Conservation (phyloP, 2,888 invertebrate genomes). For the Agrotis ipsilon region DNA sequence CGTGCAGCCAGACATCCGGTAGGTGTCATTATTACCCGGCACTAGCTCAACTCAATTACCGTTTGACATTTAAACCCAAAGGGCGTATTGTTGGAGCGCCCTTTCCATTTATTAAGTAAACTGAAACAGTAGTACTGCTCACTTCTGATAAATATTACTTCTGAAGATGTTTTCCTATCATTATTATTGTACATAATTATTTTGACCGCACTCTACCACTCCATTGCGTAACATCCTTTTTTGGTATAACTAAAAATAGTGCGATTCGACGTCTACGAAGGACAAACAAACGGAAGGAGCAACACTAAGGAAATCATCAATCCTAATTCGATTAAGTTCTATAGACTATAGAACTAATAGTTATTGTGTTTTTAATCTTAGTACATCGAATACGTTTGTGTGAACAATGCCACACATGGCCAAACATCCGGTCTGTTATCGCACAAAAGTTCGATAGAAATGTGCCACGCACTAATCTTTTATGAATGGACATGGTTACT, state of each 20-base stretch:
- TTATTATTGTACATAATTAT: constrained; percentile 13
- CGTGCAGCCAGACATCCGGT: constrained; percentile 70
- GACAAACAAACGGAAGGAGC: constrained; percentile 51
- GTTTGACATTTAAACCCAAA: constrained; percentile 75
- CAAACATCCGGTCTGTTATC: constrained; percentile 88
- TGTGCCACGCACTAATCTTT: constrained; percentile 74
- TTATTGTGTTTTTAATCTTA: constrained; percentile 65
- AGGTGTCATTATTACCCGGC: constrained; percentile 67
- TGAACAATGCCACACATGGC: constrained; percentile 85
- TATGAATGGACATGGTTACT: constrained; percentile 76
- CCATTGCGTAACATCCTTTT: neutral
- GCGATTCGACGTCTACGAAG: constrained; percentile 3
- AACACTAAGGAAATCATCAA: constrained; percentile 61
- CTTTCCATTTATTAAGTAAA: constrained; percentile 63
- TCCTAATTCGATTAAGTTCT: constrained; percentile 44
- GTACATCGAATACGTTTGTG: constrained; percentile 70
- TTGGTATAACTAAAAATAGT: constrained; percentile 9
- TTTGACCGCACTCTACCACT: neutral
- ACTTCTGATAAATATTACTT: constrained; percentile 28
- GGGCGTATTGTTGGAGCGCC: constrained; percentile 68
- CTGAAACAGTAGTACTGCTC: constrained; percentile 51
- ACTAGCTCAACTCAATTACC: constrained; percentile 72
- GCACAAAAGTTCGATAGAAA: constrained; percentile 80
- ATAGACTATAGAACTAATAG: constrained; percentile 57
- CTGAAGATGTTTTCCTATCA: constrained; percentile 28